Percentiles rank a stretch among this genome's conserved stretches.
Evolutionary conservation across 2,113 vertebrate genomes (phyloP).

Genomic region (Ursus arctos): DNA sequence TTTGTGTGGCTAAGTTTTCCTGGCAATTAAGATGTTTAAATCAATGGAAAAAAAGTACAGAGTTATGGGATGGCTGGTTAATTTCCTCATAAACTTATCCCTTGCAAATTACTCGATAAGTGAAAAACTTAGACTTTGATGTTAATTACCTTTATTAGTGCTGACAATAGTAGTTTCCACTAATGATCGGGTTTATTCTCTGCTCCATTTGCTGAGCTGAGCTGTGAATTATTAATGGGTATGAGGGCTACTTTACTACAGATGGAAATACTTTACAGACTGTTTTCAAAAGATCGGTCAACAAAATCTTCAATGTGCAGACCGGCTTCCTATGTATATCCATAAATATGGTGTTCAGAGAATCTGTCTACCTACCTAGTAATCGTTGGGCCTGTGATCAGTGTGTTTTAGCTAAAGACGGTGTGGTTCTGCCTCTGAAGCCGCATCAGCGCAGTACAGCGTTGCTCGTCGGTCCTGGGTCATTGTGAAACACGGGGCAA

Average conservation of each 20-base stretch:
- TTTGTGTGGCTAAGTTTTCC: constrained; percentile 55
- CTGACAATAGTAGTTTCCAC: constrained; percentile 77
- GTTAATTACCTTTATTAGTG: constrained; percentile 84
- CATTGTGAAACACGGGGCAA: background rate
- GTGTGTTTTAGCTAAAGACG: background rate
- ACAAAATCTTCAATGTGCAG: background rate
- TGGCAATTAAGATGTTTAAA: constrained; percentile 81
- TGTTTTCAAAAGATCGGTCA: constrained; percentile 37
- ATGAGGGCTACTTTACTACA: constrained; percentile 51
- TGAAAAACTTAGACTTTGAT: constrained; percentile 81
- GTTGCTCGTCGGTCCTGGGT: background rate
- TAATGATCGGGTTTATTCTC: constrained; percentile 75
- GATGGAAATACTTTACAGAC: constrained; percentile 47
- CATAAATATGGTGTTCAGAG: background rate
- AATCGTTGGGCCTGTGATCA: background rate
- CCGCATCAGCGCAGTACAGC: background rate
- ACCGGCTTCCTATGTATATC: background rate
- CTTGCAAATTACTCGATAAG: constrained; percentile 77
- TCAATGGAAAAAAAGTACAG: constrained; percentile 65
- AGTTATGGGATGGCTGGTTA: constrained; percentile 67
- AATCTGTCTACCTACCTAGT: background rate
- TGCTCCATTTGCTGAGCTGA: constrained; percentile 60
- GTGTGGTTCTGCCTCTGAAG: background rate
- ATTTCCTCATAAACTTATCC: constrained; percentile 78
- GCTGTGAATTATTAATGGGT: constrained; percentile 77